phyloP scores from a whole-genome alignment of 2,888 invertebrate genomes.

The Ceramica pisi region DNA sequence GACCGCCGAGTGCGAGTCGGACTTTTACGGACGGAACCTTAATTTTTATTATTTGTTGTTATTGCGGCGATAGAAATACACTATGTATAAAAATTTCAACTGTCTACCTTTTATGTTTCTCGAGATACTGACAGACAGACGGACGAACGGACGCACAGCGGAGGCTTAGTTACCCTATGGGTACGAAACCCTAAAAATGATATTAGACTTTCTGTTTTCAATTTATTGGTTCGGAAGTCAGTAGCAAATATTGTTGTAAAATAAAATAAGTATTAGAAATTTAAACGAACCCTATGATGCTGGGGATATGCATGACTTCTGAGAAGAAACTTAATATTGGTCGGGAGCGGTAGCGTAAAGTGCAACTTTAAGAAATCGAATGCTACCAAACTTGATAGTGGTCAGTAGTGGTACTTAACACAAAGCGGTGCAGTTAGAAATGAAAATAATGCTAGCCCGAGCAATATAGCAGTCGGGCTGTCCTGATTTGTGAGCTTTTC shows the following conservation, averaged over 20 bases:
- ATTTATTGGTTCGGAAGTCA: slow-evolving; percentile 5
- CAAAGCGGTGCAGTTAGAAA: slow-evolving; percentile 53
- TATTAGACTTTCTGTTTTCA: slow-evolving; percentile 4
- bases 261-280: slow-evolving; percentile 44
- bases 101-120: too few species aligned
- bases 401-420: slow-evolving; percentile 29
- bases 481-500: slow-evolving; percentile 82
- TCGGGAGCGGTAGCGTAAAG: slow-evolving; percentile 45
- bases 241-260: slow-evolving; percentile 38
- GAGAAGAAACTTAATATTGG: slow-evolving; percentile 45
- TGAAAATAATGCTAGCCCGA: slow-evolving; percentile 57
- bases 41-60: too few species aligned
- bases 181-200: slow-evolving; percentile 16
- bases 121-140: too few species aligned
- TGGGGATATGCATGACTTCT: slow-evolving; percentile 33
- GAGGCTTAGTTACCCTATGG: too few species aligned
- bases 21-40: too few species aligned
- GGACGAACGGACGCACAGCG: too few species aligned
- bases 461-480: slow-evolving; percentile 67
- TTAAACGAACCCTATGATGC: slow-evolving; percentile 35
- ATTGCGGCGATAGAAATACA: too few species aligned
- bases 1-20: too few species aligned
- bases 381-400: slow-evolving; percentile 51
- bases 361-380: slow-evolving; percentile 56
- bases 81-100: too few species aligned